phyloP scores from a whole-genome alignment of 1,140 invertebrate genomes.

The Lepidurus apus region DNA sequence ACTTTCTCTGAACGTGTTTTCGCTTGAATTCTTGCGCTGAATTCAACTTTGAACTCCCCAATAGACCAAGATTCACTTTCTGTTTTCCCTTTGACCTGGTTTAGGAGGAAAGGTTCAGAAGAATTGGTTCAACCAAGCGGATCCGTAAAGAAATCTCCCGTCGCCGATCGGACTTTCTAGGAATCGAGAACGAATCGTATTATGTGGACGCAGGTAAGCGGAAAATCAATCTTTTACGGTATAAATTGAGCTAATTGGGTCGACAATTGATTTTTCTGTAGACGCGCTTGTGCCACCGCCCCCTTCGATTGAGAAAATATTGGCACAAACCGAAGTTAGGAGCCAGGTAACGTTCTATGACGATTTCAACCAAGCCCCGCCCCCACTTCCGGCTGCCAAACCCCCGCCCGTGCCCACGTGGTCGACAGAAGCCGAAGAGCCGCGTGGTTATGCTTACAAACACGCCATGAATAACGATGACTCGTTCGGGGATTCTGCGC shows the following conservation, averaged over 20 bases:
- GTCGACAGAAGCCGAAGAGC: not conserved
- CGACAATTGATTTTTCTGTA: not conserved
- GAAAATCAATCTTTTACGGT: conserved; percentile 19
- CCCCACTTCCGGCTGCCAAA: not conserved
- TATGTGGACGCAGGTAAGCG: conserved; percentile 45
- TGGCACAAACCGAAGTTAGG: not conserved
- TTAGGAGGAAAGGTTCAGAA: conserved; percentile 35
- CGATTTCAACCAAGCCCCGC: not conserved
- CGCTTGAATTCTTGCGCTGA: conserved; percentile 17
- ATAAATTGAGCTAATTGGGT: not conserved
- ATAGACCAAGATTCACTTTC: not conserved
- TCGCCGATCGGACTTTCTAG: conserved; percentile 77
- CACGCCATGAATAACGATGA: not conserved
- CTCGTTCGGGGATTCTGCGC: not conserved
- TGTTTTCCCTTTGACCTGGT: not conserved
- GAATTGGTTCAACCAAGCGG: conserved; percentile 66
- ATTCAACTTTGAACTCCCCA: not conserved
- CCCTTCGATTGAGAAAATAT: conserved; percentile 26
- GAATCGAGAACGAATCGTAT: conserved; percentile 57
- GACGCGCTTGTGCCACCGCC: conserved; percentile 22
- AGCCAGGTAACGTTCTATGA: not conserved
- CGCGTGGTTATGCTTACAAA: not conserved
- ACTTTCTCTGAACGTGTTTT: conserved; percentile 36
- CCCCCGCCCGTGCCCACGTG: conserved; percentile 24
- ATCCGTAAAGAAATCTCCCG: conserved; percentile 79